Conservation (phyloP, 2,888 invertebrate species). For the Rosalia funebris region DNA sequence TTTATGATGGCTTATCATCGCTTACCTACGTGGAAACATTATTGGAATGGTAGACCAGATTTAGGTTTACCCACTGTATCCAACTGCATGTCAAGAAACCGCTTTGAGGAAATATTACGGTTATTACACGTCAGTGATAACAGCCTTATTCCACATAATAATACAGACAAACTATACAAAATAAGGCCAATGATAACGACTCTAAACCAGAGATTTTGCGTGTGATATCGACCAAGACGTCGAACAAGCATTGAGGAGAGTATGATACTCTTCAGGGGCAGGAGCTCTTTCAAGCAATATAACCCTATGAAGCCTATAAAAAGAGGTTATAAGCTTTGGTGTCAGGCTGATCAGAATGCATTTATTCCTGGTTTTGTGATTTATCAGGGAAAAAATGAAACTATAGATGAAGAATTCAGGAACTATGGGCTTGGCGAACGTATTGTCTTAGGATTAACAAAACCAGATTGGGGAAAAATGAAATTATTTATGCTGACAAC, state of each 20-base stretch:
- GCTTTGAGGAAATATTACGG: constrained; percentile 27
- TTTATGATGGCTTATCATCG: constrained; percentile 34
- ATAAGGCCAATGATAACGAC: neutral
- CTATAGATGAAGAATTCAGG: constrained; percentile 28
- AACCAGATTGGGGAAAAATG: constrained; percentile 33
- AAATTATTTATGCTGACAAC: constrained; percentile 29
- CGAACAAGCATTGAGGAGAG: constrained; percentile 5
- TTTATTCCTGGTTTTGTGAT: constrained; percentile 37
- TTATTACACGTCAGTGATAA: constrained; percentile 26
- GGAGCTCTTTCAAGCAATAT: constrained; percentile 6
- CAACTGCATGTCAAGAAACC: constrained; percentile 10
- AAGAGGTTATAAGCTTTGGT: constrained; percentile 37
- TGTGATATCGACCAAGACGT: neutral
- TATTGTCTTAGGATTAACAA: constrained; percentile 26
- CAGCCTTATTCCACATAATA: constrained; percentile 5
- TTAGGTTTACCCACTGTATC: constrained; percentile 17
- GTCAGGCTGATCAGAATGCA: constrained; percentile 33
- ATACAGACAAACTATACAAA: too few species aligned
- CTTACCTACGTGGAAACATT: constrained; percentile 31
- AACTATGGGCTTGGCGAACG: constrained; percentile 22
- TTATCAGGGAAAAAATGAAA: constrained; percentile 41
- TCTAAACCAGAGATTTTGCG: neutral
- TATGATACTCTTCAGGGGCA: constrained; percentile 11
- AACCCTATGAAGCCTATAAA: constrained; percentile 22
- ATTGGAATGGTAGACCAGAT: constrained; percentile 15